These are phyloP conservation scores for Cosmorhoe ocellata DNA, from an alignment of 2,888 invertebrate genomes.

Conservation along the genomic window DNA sequence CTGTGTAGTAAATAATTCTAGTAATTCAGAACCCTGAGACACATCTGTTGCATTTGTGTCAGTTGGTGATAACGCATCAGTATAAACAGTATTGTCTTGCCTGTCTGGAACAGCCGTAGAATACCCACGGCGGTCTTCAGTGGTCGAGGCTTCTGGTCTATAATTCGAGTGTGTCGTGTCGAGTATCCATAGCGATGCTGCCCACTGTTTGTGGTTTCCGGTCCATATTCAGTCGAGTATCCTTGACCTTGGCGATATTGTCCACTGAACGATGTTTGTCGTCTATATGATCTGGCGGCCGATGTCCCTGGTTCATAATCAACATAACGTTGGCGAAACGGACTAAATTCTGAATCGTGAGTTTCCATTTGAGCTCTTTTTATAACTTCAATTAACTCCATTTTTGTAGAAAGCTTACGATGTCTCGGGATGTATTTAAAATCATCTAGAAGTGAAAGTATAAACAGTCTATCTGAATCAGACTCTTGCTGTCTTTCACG, in stretches of 20 bases:
- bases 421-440: slow-evolving; percentile 39
- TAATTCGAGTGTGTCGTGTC: slow-evolving; percentile 34
- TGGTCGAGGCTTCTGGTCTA: slow-evolving; percentile 38
- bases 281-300: slow-evolving; percentile 41
- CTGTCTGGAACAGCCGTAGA: slow-evolving; percentile 38
- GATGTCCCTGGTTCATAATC: slow-evolving; percentile 38
- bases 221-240: slow-evolving; percentile 38
- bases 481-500: slow-evolving; percentile 39
- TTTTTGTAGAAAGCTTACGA: slow-evolving; percentile 42
- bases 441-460: slow-evolving; percentile 40
- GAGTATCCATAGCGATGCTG: slow-evolving; percentile 29
- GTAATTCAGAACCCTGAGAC: slow-evolving; percentile 40
- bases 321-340: slow-evolving; percentile 38
- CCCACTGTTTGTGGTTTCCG: slow-evolving; percentile 33
- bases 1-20: slow-evolving; percentile 36
- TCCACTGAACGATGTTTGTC: slow-evolving; percentile 39
- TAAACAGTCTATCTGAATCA: slow-evolving; percentile 39
- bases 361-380: slow-evolving; percentile 40
- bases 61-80: slow-evolving; percentile 40
- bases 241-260: slow-evolving; percentile 39
- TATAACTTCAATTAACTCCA: slow-evolving; percentile 41
- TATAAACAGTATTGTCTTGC: slow-evolving; percentile 38
- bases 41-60: slow-evolving; percentile 41
- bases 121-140: slow-evolving; percentile 32
- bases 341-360: slow-evolving; percentile 32